Conservation (phyloP, 1,140 invertebrate genomes). For the Phocides pigmalion region DNA sequence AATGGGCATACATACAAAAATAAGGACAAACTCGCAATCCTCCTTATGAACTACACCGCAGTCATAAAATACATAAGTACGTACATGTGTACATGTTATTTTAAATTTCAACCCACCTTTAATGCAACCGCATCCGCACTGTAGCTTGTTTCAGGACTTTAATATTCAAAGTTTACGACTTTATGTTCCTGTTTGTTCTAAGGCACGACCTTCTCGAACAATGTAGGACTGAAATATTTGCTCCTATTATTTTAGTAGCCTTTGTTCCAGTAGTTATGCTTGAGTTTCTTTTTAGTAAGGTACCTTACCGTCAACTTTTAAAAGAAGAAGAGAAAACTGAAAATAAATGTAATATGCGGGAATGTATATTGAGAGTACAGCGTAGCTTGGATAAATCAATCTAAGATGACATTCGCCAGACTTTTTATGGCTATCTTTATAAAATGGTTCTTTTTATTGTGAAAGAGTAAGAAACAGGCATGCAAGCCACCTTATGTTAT, state of each 20-base stretch:
- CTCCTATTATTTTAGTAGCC: slow-evolving; percentile 9
- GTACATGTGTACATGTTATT: too few species aligned
- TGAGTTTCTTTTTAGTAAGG: background rate
- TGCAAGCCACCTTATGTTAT: too few species aligned
- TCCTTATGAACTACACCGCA: too few species aligned
- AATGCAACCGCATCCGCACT: background rate
- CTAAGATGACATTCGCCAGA: too few species aligned
- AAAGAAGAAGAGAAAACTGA: background rate
- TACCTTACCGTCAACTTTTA: background rate
- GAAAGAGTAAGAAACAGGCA: too few species aligned
- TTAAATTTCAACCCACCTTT: background rate
- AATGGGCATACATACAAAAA: too few species aligned
- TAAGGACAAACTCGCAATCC: too few species aligned
- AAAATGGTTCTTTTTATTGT: too few species aligned
- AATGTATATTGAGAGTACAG: too few species aligned
- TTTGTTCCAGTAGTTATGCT: slow-evolving; percentile 9
- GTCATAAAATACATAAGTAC: background rate
- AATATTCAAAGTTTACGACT: slow-evolving; percentile 2
- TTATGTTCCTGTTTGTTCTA: slow-evolving; percentile 18
- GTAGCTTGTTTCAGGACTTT: background rate
- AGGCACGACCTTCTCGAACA: slow-evolving; percentile 10
- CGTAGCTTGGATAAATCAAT: too few species aligned
- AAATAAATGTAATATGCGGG: background rate
- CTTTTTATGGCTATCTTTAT: too few species aligned
- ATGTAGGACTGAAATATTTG: slow-evolving; percentile 20